A percentile compares a stretch with the other conserved stretches of the same genome.
phyloP scores from a whole-genome alignment of 2,888 invertebrate species.

The Thalpophila matura region DNA sequence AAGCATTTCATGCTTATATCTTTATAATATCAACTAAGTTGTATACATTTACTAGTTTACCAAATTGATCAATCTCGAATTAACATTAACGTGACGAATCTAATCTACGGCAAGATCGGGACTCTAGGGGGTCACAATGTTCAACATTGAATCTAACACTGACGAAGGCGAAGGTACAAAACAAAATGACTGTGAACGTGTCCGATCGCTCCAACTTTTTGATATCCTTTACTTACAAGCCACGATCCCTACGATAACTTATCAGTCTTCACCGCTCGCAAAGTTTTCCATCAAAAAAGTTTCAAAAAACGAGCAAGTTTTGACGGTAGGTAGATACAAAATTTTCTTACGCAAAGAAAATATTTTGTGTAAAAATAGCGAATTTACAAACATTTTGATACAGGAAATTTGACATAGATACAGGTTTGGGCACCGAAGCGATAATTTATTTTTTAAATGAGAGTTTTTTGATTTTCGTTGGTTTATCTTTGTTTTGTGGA shows the following conservation, averaged over 20 bases:
- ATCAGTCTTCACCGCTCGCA: conserved; percentile 90
- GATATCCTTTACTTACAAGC: conserved; percentile 83
- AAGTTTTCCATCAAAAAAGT: conserved; percentile 84
- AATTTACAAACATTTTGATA: conserved; percentile 86
- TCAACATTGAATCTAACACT: conserved; percentile 87
- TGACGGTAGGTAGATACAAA: conserved; percentile 81
- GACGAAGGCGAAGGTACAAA: conserved; percentile 85
- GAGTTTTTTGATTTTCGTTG: conserved; percentile 86
- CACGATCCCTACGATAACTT: conserved; percentile 85
- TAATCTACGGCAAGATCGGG: conserved; percentile 85
- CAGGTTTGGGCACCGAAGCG: conserved; percentile 84
- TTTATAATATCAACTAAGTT: conserved; percentile 82
- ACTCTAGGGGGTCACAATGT: conserved; percentile 84
- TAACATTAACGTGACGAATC: conserved; percentile 85
- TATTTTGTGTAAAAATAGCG: conserved; percentile 88
- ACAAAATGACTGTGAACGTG: conserved; percentile 74
- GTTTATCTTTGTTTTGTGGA: conserved; percentile 92
- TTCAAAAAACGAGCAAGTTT: conserved; percentile 81
- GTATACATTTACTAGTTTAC: conserved; percentile 86
- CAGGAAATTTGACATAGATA: conserved; percentile 87
- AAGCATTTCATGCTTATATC: conserved; percentile 87
- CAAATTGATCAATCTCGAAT: conserved; percentile 83
- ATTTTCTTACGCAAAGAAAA: conserved; percentile 81
- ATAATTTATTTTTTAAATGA: conserved; percentile 88
- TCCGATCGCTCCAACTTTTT: conserved; percentile 80